Conservation (phyloP, 2,797 vertebrate species). For the Toxotes lorentzi region DNA sequence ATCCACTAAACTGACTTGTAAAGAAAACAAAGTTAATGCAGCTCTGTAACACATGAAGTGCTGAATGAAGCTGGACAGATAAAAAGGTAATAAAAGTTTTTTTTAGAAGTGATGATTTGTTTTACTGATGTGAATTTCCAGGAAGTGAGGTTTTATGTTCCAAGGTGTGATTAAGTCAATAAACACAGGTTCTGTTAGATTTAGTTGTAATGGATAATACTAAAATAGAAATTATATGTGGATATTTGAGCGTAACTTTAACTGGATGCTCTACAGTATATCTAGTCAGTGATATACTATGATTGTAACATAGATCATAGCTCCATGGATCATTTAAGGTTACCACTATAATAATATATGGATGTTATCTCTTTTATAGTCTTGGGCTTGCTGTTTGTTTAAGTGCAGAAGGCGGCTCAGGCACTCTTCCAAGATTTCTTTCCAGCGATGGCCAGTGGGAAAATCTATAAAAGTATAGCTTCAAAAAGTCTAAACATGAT, state of each 20-base stretch:
- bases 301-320: constrained; percentile 58
- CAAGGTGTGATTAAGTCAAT: constrained; percentile 21
- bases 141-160: constrained; percentile 2
- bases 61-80: constrained; percentile 21
- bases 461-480: constrained; percentile 75
- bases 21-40: constrained; percentile 5
- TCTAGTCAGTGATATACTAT: constrained; percentile 40
- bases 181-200: constrained; percentile 43
- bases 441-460: constrained; percentile 57
- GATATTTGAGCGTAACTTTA: constrained; percentile 30
- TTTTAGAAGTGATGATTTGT: not conserved
- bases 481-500: constrained; percentile 71
- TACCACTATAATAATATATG: constrained; percentile 51
- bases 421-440: constrained; percentile 55
- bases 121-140: constrained; percentile 29
- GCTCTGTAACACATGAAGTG: not conserved
- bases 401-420: constrained; percentile 47
- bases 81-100: not conserved
- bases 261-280: constrained; percentile 22
- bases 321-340: constrained; percentile 67
- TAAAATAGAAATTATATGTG: constrained; percentile 17
- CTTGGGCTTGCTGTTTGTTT: constrained; percentile 51
- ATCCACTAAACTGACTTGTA: constrained; percentile 4
- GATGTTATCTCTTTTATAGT: constrained; percentile 67
- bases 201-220: constrained; percentile 17